phyloP scores from a whole-genome alignment of 1,140 invertebrate genomes.

The Bombyx mandarina region DNA sequence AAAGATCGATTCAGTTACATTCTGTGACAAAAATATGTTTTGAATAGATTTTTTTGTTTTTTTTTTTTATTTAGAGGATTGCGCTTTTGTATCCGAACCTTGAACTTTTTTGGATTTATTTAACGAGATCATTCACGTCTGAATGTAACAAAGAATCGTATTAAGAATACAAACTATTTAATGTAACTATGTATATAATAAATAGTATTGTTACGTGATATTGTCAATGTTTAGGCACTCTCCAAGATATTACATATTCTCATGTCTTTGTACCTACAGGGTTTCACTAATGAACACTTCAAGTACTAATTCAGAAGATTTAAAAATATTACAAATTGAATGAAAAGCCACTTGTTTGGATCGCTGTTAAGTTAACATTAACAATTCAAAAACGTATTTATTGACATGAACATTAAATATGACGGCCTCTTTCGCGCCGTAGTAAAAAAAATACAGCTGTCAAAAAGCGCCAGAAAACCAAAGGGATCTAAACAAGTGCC shows the following conservation, averaged over 20 bases:
- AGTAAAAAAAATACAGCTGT: slow-evolving; percentile 12
- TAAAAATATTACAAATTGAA: slow-evolving; percentile 18
- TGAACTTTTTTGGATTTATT: background rate
- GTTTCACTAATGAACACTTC: slow-evolving; percentile 43
- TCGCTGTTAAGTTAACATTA: slow-evolving; percentile 13
- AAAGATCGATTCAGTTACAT: no score
- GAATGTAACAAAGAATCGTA: background rate
- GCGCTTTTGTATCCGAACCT: no score
- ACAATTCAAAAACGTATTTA: slow-evolving; percentile 1
- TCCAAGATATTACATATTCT: slow-evolving; percentile 5
- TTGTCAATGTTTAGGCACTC: slow-evolving; percentile 48
- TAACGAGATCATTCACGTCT: background rate
- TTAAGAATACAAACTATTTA: background rate
- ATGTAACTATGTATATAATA: background rate
- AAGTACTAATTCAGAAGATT: slow-evolving; percentile 26
- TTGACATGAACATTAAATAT: slow-evolving; percentile 1
- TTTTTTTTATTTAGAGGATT: background rate
- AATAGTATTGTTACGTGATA: slow-evolving; percentile 21
- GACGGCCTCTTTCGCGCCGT: background rate
- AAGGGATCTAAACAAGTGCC: slow-evolving; percentile 54
- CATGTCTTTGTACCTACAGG: slow-evolving; percentile 23
- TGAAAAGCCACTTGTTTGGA: slow-evolving; percentile 55
- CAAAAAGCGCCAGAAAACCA: slow-evolving; percentile 15
- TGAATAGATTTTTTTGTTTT: background rate
- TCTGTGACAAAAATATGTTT: background rate